These are phyloP conservation scores for Brachyptera risi DNA, from an alignment of 2,888 invertebrate genomes.

Conservation along the genomic window DNA sequence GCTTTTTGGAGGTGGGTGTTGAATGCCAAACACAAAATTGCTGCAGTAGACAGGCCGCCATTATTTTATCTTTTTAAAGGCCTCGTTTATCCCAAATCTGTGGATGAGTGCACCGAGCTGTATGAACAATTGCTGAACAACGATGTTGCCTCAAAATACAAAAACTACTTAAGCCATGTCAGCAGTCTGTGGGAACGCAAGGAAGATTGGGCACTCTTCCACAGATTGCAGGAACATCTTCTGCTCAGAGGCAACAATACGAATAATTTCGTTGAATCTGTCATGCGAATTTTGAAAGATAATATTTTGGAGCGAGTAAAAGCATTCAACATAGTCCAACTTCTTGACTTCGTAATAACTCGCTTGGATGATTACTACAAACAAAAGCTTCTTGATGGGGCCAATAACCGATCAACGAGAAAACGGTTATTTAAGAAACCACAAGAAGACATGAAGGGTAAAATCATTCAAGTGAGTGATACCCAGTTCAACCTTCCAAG, in stretches of 20 bases:
- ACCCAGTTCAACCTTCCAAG: neutral
- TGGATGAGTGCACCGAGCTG: neutral
- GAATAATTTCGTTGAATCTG: no score
- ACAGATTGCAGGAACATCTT: neutral
- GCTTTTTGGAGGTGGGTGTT: slow-evolving; percentile 13
- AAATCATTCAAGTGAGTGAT: neutral
- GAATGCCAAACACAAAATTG: slow-evolving; percentile 1
- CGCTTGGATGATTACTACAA: no score
- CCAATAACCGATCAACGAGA: neutral
- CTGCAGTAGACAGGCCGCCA: neutral
- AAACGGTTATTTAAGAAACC: neutral
- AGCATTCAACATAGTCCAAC: no score
- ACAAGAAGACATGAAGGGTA: neutral
- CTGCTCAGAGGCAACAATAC: neutral
- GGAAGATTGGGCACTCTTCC: neutral
- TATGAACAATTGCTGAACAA: neutral
- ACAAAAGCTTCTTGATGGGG: neutral
- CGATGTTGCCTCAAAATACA: neutral
- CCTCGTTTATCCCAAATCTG: neutral
- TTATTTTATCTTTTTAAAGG: neutral
- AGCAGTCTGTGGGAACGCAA: neutral
- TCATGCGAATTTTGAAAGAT: no score
- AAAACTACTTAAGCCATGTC: neutral
- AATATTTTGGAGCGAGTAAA: no score
- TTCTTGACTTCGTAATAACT: no score